These are phyloP conservation scores for Eledona agricola DNA, from an alignment of 2,888 invertebrate genomes.

Conservation along the genomic window DNA sequence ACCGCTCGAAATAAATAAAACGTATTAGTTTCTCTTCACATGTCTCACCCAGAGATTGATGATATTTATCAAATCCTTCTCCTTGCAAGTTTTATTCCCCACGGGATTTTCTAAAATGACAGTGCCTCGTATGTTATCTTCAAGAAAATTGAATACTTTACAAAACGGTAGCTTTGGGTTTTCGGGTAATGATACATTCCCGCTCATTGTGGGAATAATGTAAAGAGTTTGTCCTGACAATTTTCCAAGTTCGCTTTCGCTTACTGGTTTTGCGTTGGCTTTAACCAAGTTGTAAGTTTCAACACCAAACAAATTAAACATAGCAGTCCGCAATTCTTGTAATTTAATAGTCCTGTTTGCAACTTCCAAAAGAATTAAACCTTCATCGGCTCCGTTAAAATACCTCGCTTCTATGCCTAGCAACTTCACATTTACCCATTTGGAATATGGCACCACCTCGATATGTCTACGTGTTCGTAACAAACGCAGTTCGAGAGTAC, in stretches of 20 bases:
- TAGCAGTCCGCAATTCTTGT: conserved; percentile 67
- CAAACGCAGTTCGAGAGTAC: conserved; percentile 74
- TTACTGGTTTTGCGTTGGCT: conserved; percentile 60
- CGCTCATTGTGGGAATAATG: conserved; percentile 58
- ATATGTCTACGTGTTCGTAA: conserved; percentile 67
- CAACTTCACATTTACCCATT: conserved; percentile 77
- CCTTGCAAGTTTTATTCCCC: conserved; percentile 53
- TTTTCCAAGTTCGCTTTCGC: conserved; percentile 57
- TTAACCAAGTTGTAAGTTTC: conserved; percentile 68
- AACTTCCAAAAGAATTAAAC: conserved; percentile 76
- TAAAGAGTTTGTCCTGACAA: conserved; percentile 65
- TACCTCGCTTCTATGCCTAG: conserved; percentile 69
- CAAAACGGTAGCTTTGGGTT: conserved; percentile 64
- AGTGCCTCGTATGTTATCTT: conserved; percentile 65
- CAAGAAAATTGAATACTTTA: conserved; percentile 71
- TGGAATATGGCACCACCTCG: conserved; percentile 65
- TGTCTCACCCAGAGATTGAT: conserved; percentile 24
- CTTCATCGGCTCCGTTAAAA: conserved; percentile 66
- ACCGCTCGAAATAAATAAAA: too few species aligned
- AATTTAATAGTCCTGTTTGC: conserved; percentile 68
- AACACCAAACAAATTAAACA: conserved; percentile 75
- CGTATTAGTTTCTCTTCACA: too few species aligned
- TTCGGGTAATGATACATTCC: too few species aligned
- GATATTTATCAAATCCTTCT: conserved; percentile 21
- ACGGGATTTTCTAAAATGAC: conserved; percentile 75